These are phyloP conservation scores for Lates calcarifer DNA, from an alignment of 2,113 vertebrate genomes.

Conservation along the genomic window DNA sequence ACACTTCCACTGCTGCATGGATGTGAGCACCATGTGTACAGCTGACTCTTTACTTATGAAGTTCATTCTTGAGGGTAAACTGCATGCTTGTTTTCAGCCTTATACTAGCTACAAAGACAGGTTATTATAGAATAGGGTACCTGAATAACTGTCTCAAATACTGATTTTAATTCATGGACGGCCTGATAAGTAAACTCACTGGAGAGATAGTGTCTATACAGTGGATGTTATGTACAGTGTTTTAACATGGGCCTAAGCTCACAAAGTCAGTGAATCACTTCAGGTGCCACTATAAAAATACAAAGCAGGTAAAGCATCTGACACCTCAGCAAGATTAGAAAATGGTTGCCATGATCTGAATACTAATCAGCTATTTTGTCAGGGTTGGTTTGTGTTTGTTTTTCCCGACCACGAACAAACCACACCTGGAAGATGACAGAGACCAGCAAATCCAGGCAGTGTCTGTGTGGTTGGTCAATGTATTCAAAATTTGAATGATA, in stretches of 20 bases:
- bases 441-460: neutral
- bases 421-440: neutral
- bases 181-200: neutral
- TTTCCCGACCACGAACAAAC: neutral
- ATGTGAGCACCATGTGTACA: slow-evolving; percentile 8
- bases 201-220: neutral
- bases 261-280: slow-evolving; percentile 6
- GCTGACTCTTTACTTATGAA: neutral
- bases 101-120: neutral
- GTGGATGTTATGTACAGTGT: neutral
- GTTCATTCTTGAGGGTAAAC: neutral
- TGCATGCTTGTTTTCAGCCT: neutral
- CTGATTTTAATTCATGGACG: no score
- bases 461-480: neutral
- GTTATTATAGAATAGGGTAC: no score
- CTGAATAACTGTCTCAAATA: neutral
- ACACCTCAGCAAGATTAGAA: slow-evolving; percentile 18
- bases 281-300: slow-evolving; percentile 4
- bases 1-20: slow-evolving; percentile 12
- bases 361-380: slow-evolving; percentile 30
- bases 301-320: neutral
- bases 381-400: neutral
- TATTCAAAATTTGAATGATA: neutral
- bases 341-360: slow-evolving; percentile 15
- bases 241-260: neutral